Evolutionary conservation across 1,140 invertebrate genomes (phyloP), one percentile per base, ranked within the genome.

Genomic region (Bombus huntii): DNA sequence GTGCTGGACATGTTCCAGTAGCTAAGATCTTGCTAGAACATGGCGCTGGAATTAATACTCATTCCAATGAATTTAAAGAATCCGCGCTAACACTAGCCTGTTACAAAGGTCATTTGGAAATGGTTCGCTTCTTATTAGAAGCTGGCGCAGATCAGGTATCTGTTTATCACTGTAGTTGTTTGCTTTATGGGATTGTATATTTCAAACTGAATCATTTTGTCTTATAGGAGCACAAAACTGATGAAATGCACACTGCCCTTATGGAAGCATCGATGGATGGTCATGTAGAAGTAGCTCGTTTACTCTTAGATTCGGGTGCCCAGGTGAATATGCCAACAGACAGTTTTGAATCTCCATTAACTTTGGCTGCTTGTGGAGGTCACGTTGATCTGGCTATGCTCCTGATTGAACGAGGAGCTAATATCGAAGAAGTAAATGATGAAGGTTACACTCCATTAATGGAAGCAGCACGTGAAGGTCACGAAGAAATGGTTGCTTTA

Each of bases 211-310:
- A 77, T 28, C 13, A 15, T 8, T 62, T 28, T 3, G 71, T 66
- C 42, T 89, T 88, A 71, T 68, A 96, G 95, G 98, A 99, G 95
- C 98, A 99, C 96, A 99, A 99, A 96, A 99, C 99, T 1, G 99
- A 99, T 95, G 99, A 99, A 96, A 99, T 99, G 99, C 99, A 99
- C 95, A 99, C 99, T 3, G 99, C 99, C 42, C 95, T 99, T 5
- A 99, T 99, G 99, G 99, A 99, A 95, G 99, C 99, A 39, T 99
- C 98, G 53, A 99, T 99, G 99, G 99, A 99, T 96, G 99, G 99
- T 5, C 99, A 99, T 95, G 97, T 99, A 0, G 98, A 99, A 95
- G 99, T 99, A 42, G 98, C 98, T 4, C 95, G 98, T 57, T 96
- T 99, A 77, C 95, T 99, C 53, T 95, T 99, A 25, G 98, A 99